Evolutionary conservation across 2,888 invertebrate species (phyloP).

Genomic region (Eucera pruinosa): DNA sequence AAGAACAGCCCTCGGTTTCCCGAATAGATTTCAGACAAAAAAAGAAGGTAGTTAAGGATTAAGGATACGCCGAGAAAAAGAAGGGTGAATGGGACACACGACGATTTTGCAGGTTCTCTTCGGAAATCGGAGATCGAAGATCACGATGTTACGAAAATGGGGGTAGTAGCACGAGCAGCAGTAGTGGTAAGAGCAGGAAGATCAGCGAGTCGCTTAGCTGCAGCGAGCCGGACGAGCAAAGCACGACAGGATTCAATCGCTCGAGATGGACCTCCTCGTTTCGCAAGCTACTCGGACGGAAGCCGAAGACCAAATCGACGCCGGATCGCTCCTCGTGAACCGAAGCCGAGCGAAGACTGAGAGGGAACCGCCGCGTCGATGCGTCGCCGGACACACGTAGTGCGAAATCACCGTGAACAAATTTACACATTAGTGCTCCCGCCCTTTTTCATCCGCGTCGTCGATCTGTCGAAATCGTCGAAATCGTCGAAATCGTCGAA

Average conservation of each 20-base stretch:
- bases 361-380: constrained; percentile 7
- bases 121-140: constrained; percentile 82
- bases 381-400: constrained; percentile 34
- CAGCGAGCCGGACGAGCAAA: constrained; percentile 67
- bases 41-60: too few species aligned
- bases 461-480: constrained; percentile 34
- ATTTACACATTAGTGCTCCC: constrained; percentile 58
- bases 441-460: constrained; percentile 27
- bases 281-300: constrained; percentile 85
- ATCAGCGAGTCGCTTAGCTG: constrained; percentile 71
- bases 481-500: too few species aligned
- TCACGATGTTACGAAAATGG: constrained; percentile 81
- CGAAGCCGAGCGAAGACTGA: constrained; percentile 62
- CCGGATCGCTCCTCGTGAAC: constrained; percentile 65
- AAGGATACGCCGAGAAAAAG: too few species aligned
- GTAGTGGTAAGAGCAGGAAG: constrained; percentile 69
- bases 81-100: too few species aligned
- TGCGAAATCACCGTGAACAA: constrained; percentile 40
- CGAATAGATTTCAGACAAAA: too few species aligned
- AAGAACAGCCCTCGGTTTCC: too few species aligned
- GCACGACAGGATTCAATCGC: constrained; percentile 83
- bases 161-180: constrained; percentile 79
- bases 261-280: constrained; percentile 88
- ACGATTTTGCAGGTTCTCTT: constrained; percentile 79
- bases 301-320: constrained; percentile 76